These are phyloP conservation scores for Oenanthe oenanthe DNA, from an alignment of 2,113 vertebrate genomes.

Conservation along the genomic window DNA sequence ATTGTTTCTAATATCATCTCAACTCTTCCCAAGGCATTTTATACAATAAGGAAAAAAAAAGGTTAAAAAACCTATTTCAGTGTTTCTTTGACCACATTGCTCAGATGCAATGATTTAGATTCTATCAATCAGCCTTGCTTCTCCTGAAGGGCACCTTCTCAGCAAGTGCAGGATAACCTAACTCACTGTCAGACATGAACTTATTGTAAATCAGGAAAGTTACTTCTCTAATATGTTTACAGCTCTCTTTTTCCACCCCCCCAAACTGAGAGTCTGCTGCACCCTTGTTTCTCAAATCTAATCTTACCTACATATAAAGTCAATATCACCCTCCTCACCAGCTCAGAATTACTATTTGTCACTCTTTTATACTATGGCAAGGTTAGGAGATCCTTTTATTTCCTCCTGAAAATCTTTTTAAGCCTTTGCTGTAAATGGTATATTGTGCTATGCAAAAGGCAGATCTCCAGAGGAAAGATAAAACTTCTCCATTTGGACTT, in stretches of 20 bases:
- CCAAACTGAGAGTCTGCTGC: not conserved
- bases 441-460: slow-evolving; percentile 30
- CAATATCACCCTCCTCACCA: not conserved
- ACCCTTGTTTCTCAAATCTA: not conserved
- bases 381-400: slow-evolving; percentile 33
- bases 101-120: not conserved
- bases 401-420: slow-evolving; percentile 30
- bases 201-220: not conserved
- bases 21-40: not conserved
- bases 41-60: not conserved
- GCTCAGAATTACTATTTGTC: not conserved
- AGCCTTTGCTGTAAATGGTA: slow-evolving; percentile 10
- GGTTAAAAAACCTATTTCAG: not conserved
- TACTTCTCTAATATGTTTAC: not conserved
- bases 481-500: slow-evolving; percentile 37
- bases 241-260: not conserved
- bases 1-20: not conserved
- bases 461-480: slow-evolving; percentile 40
- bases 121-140: not conserved
- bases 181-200: not conserved
- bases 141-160: not conserved
- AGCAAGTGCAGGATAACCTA: not conserved
- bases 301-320: not conserved
- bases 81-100: not conserved
- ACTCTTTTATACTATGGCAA: not conserved